phyloP scores from a whole-genome alignment of 1,140 invertebrate species.

The Octopus bimaculoides region DNA sequence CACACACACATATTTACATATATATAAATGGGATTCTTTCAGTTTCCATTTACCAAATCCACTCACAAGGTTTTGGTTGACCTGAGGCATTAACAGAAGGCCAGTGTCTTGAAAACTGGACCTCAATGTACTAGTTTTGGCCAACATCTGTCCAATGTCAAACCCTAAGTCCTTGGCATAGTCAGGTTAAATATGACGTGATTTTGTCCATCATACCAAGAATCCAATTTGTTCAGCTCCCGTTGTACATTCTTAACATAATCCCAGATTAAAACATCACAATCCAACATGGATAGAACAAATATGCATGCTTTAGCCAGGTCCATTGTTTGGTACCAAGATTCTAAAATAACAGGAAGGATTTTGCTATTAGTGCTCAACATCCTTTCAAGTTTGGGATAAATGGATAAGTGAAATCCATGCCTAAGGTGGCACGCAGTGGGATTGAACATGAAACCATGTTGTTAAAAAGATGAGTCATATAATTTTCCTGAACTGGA shows the following conservation, averaged over 20 bases:
- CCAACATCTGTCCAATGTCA: constrained; percentile 90
- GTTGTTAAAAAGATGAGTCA: no score
- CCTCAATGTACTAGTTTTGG: constrained; percentile 91
- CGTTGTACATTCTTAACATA: constrained; percentile 85
- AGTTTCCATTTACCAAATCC: no score
- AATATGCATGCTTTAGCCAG: constrained; percentile 91
- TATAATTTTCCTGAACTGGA: no score
- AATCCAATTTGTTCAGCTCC: constrained; percentile 71
- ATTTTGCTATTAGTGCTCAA: constrained; percentile 86
- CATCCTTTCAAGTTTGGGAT: constrained; percentile 67
- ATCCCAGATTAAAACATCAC: constrained; percentile 60
- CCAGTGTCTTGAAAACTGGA: constrained; percentile 81
- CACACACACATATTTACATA: no score
- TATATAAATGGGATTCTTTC: no score
- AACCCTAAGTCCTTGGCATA: constrained; percentile 93
- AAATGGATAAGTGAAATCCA: constrained; percentile 86
- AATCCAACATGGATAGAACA: constrained; percentile 86
- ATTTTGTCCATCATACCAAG: constrained; percentile 95
- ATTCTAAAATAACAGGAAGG: constrained; percentile 83
- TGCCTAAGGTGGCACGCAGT: constrained; percentile 25
- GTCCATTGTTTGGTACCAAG: constrained; percentile 86
- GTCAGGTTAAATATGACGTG: constrained; percentile 97
- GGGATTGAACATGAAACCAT: no score
- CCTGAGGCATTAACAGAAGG: constrained; percentile 87
- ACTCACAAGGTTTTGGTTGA: no score